Percentiles rank a stretch among this genome's conserved stretches.
These are phyloP conservation scores for Gymnobelideus leadbeateri DNA, from an alignment of 2,113 vertebrate species.

Conservation along the genomic window DNA sequence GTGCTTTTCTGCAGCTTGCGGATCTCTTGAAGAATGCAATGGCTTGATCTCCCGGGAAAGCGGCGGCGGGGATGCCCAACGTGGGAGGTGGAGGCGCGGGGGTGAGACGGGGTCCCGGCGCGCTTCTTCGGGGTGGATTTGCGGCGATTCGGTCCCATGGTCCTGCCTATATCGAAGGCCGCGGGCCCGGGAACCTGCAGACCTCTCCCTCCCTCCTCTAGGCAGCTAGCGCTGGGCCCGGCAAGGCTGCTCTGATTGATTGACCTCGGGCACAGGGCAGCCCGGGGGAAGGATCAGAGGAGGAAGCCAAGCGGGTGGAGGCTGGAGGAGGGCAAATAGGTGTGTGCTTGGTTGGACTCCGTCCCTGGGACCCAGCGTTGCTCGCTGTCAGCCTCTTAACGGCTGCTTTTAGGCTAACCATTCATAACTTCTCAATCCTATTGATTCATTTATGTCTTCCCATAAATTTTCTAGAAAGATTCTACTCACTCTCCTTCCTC, in stretches of 20 bases:
- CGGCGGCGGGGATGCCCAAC: neutral
- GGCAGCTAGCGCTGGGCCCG: neutral
- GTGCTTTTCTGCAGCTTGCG: slow-evolving; percentile 74
- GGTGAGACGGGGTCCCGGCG: neutral
- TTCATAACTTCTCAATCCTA: neutral
- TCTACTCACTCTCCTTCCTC: neutral
- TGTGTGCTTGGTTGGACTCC: neutral
- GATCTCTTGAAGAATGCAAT: slow-evolving; percentile 64
- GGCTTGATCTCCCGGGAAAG: rapidly evolving
- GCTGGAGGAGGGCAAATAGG: neutral
- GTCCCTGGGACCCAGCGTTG: no score
- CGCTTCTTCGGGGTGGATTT: slow-evolving; percentile 60
- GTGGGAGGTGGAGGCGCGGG: neutral
- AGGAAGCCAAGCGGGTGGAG: neutral
- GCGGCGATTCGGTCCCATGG: slow-evolving; percentile 56
- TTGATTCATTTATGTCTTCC: neutral
- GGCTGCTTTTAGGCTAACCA: neutral
- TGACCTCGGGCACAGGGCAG: neutral
- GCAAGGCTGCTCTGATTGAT: neutral
- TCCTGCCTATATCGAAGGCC: slow-evolving; percentile 27
- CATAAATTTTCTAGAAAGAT: neutral
- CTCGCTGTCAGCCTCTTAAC: neutral
- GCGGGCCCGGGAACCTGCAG: neutral
- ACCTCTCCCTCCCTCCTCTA: neutral
- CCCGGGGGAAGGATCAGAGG: neutral